Conservation (phyloP, 2,797 vertebrate genomes). For the Sebastes glaucus region DNA sequence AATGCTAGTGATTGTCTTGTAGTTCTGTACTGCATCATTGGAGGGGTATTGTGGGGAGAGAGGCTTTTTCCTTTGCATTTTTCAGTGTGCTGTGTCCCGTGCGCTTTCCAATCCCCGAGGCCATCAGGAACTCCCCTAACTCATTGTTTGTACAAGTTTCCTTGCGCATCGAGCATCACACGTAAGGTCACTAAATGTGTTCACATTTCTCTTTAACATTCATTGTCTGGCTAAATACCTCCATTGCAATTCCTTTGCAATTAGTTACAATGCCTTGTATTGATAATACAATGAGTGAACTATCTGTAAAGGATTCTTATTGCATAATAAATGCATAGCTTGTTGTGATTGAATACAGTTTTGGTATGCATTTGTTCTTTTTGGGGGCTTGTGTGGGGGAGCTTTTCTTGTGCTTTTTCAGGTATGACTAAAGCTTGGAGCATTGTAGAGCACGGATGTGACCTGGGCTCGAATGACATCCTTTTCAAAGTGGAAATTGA, state of each 20-base stretch:
- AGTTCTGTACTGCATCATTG: conserved; percentile 50
- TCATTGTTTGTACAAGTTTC: conserved; percentile 84
- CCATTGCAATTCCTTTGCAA: conserved; percentile 80
- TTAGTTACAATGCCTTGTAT: conserved; percentile 81
- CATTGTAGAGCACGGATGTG: conserved; percentile 83
- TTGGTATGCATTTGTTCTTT: conserved; percentile 87
- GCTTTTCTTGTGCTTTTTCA: conserved; percentile 88
- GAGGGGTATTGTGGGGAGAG: conserved; percentile 73
- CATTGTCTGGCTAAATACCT: conserved; percentile 73
- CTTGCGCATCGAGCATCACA: conserved; percentile 79
- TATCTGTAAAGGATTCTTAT: conserved; percentile 83
- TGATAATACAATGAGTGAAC: conserved; percentile 81
- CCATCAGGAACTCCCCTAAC: conserved; percentile 81
- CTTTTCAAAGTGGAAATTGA: conserved; percentile 84
- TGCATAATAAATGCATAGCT: conserved; percentile 88
- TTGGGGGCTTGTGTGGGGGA: conserved; percentile 79
- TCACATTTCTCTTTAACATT: conserved; percentile 75
- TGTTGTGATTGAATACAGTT: conserved; percentile 81
- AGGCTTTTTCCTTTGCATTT: conserved; percentile 81
- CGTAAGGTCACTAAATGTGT: conserved; percentile 82
- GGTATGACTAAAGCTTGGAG: conserved; percentile 84
- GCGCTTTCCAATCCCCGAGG: conserved; percentile 82
- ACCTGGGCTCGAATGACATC: conserved; percentile 81
- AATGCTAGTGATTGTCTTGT: conserved; percentile 52
- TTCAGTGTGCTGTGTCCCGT: conserved; percentile 85